phyloP scores from a whole-genome alignment of 2,797 vertebrate genomes.

The Champsocephalus esox region DNA sequence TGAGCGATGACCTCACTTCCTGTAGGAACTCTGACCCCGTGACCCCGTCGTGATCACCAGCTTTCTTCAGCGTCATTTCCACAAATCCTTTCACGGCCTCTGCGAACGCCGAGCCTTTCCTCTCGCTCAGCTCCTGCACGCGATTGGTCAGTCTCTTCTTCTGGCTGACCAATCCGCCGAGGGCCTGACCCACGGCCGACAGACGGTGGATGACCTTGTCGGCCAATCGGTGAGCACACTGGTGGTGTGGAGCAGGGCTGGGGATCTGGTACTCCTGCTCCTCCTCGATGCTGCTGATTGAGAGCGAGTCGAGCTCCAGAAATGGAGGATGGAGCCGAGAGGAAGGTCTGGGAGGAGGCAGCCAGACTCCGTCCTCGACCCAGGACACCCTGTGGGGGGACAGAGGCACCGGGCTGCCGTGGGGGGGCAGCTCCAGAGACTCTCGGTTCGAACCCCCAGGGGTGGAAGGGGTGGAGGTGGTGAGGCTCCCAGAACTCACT shows the following conservation, averaged over 20 bases:
- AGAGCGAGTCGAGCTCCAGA: slow-evolving; percentile 81
- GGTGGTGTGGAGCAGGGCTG: slow-evolving; percentile 43
- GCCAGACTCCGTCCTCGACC: slow-evolving; percentile 85
- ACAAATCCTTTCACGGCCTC: slow-evolving; percentile 76
- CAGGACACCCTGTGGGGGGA: slow-evolving; percentile 89
- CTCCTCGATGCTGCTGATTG: slow-evolving; percentile 88
- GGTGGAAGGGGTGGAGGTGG: slow-evolving; percentile 19
- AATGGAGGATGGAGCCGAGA: slow-evolving; percentile 70
- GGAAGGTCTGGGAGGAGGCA: slow-evolving; percentile 76
- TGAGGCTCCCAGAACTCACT: slow-evolving; percentile 26
- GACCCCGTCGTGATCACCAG: slow-evolving; percentile 30
- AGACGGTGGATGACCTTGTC: slow-evolving; percentile 85
- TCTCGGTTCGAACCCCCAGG: background rate
- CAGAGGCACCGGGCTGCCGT: slow-evolving; percentile 62
- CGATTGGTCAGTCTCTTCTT: slow-evolving; percentile 85
- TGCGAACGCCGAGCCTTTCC: slow-evolving; percentile 76
- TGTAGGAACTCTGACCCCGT: slow-evolving; percentile 86
- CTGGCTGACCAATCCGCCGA: slow-evolving; percentile 79
- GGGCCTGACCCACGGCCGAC: slow-evolving; percentile 83
- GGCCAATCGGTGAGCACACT: slow-evolving; percentile 69
- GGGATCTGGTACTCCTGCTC: slow-evolving; percentile 68
- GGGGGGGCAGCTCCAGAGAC: slow-evolving; percentile 44
- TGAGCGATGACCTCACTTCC: slow-evolving; percentile 87
- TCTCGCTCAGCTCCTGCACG: slow-evolving; percentile 84
- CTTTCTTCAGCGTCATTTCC: slow-evolving; percentile 64